Evolutionary conservation across 2,797 vertebrate genomes (phyloP).

Genomic region (Sitta carolinensis): DNA sequence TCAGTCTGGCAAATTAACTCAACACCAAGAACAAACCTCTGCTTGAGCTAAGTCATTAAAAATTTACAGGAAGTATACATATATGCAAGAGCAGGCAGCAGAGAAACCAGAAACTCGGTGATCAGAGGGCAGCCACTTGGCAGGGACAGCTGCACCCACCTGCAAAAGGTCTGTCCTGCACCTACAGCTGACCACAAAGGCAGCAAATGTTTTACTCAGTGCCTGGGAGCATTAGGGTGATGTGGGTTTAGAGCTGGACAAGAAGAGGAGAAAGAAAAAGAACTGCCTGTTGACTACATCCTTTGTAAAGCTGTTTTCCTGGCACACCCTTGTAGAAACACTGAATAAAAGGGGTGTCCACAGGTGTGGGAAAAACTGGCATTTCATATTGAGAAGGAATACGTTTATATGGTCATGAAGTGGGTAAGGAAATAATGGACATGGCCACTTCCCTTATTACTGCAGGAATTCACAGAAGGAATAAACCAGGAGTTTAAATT

Average conservation of each 20-base stretch:
- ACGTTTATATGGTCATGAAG: neutral
- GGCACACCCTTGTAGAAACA: neutral
- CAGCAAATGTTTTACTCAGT: neutral
- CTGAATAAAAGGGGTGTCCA: neutral
- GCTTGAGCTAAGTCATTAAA: neutral
- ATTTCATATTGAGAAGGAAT: neutral
- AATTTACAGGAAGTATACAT: neutral
- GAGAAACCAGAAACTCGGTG: neutral
- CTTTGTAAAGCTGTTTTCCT: neutral
- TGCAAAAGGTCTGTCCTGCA: neutral
- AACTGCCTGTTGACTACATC: neutral
- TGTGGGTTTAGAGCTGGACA: neutral
- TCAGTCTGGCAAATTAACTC: neutral
- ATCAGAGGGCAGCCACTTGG: neutral
- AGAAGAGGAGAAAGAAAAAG: neutral
- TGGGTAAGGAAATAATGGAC: neutral
- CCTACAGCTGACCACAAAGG: neutral
- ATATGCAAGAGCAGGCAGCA: neutral
- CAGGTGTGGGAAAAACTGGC: rapidly evolving
- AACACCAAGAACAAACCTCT: neutral
- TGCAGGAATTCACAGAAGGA: neutral
- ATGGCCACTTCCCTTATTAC: neutral
- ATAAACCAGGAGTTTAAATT: neutral
- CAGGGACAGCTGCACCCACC: neutral
- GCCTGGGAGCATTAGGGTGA: neutral